phyloP scores from a whole-genome alignment of 2,888 invertebrate genomes.

The Synanthedon vespiformis region DNA sequence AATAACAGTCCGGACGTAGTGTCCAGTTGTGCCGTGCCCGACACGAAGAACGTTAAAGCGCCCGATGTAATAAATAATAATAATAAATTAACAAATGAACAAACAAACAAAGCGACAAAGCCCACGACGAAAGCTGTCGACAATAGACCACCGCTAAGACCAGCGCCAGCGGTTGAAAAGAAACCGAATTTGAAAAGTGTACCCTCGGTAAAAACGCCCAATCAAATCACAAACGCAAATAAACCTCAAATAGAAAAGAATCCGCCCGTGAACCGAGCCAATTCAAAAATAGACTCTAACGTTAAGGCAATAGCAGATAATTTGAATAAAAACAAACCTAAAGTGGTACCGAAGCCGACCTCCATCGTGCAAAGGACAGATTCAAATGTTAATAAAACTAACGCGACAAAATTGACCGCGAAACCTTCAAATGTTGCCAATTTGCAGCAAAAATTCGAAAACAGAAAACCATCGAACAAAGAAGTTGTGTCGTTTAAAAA shows the following conservation, averaged over 20 bases:
- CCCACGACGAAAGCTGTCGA: constrained; percentile 48
- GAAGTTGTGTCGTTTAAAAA: constrained; percentile 45
- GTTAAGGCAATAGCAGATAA: constrained; percentile 60
- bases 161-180: constrained; percentile 47
- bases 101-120: constrained; percentile 59
- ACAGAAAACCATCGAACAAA: constrained; percentile 59
- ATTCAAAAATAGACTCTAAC: constrained; percentile 48
- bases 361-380: constrained; percentile 39
- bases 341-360: constrained; percentile 56
- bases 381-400: constrained; percentile 42
- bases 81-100: constrained; percentile 51
- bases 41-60: constrained; percentile 65
- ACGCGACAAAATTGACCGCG: constrained; percentile 59
- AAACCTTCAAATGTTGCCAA: constrained; percentile 80
- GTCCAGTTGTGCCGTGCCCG: constrained; percentile 74
- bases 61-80: constrained; percentile 73
- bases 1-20: constrained; percentile 79
- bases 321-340: constrained; percentile 60
- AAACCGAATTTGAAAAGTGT: constrained; percentile 38
- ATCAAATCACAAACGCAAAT: constrained; percentile 24
- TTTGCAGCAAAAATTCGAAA: constrained; percentile 84
- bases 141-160: constrained; percentile 47
- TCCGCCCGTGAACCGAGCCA: constrained; percentile 34
- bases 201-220: constrained; percentile 37
- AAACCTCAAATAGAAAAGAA: constrained; percentile 35